These are phyloP conservation scores for Aratinga solstitialis DNA, from an alignment of 2,797 vertebrate genomes.

Conservation along the genomic window DNA sequence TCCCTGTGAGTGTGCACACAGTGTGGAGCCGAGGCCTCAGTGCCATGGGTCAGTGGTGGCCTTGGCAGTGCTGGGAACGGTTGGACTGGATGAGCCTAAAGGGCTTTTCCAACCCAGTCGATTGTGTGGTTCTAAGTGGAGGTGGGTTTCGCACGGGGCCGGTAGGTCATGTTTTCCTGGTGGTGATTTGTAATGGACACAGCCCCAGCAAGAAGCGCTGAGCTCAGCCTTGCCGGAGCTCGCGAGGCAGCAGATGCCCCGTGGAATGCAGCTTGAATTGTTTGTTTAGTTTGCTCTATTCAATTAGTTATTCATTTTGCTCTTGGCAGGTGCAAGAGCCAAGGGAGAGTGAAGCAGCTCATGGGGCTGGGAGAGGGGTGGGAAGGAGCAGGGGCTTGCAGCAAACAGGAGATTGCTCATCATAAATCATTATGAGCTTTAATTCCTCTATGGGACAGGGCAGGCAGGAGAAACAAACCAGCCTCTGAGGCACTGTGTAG, in stretches of 20 bases:
- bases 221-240: constrained; percentile 15
- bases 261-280: not conserved
- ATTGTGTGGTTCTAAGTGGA: not conserved
- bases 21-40: too few relatives aligned
- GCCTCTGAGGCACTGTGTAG: not conserved
- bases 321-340: not conserved
- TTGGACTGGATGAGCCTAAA: not conserved
- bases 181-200: not conserved
- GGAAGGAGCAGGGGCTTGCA: not conserved
- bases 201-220: not conserved
- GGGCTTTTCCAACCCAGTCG: not conserved
- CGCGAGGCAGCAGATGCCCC: not conserved
- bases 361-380: not conserved
- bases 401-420: not conserved
- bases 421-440: not conserved
- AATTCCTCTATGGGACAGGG: not conserved
- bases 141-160: not conserved
- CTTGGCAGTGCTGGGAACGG: not conserved
- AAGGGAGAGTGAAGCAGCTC: not conserved
- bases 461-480: not conserved
- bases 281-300: constrained; percentile 26
- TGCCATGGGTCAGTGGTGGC: too few relatives aligned
- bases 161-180: accelerated
- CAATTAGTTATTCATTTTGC: not conserved
- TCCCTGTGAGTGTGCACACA: too few relatives aligned